Evolutionary conservation across 2,797 vertebrate genomes (phyloP).

Genomic region (Molossus molossus): DNA sequence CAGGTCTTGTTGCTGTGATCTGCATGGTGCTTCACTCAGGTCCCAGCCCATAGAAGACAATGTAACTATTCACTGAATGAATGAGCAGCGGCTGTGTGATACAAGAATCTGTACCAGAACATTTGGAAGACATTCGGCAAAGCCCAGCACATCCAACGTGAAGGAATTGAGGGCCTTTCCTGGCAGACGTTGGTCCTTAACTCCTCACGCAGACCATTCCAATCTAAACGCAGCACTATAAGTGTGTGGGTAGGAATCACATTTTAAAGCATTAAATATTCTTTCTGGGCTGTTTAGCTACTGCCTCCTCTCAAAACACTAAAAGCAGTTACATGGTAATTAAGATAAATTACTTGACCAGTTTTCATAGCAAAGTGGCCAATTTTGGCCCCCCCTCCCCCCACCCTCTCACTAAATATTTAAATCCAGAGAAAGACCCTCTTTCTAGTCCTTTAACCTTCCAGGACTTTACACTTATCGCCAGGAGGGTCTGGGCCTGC

Average conservation of each 20-base stretch:
- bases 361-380: conserved; percentile 50
- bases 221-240: not conserved
- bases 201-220: not conserved
- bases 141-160: not conserved
- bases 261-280: not conserved
- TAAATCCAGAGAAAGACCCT: not conserved
- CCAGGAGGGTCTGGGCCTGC: not conserved
- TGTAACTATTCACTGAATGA: not conserved
- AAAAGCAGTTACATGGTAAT: conserved; percentile 56
- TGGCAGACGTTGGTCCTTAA: not conserved
- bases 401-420: not conserved
- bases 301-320: conserved; percentile 31
- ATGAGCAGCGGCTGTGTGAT: not conserved
- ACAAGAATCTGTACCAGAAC: not conserved
- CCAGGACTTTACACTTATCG: not conserved
- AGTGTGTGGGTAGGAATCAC: not conserved
- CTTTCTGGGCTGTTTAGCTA: conserved; percentile 57
- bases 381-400: not conserved
- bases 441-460: conserved; percentile 38
- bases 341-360: conserved; percentile 67
- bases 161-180: not conserved
- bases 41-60: no score
- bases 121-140: not conserved
- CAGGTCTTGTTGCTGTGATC: not conserved
- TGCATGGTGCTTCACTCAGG: not conserved